Evolutionary conservation across 1,140 invertebrate species (phyloP).

Genomic region (Centruroides sculpturatus): DNA sequence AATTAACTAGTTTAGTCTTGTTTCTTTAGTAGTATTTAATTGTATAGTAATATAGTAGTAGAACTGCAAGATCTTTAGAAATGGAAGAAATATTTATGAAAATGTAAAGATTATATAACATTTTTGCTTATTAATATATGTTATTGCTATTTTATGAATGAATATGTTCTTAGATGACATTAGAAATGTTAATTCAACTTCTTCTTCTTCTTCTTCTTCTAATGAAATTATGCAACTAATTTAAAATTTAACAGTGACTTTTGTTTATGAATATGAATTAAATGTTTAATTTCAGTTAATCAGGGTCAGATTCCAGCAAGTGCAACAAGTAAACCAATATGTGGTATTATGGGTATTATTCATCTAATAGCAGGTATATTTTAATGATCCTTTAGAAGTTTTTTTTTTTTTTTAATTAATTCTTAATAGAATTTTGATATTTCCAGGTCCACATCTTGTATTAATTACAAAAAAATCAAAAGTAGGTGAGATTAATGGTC

Average conservation of each 20-base stretch:
- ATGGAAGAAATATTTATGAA: no score
- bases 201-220: no score
- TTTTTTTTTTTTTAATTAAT: neutral
- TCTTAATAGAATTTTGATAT: neutral
- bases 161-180: no score
- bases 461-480: constrained; percentile 72
- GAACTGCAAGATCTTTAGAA: no score
- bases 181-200: no score
- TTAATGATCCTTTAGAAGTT: constrained; percentile 1
- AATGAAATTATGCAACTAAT: no score
- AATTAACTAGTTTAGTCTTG: no score
- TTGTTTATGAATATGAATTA: neutral
- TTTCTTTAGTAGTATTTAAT: no score
- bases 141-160: no score
- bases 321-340: constrained; percentile 54
- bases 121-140: no score
- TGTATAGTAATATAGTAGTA: no score
- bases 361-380: constrained; percentile 49
- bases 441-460: constrained; percentile 65
- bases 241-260: neutral
- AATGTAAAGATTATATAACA: no score
- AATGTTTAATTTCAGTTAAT: constrained; percentile 30
- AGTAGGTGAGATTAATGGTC: constrained; percentile 69
- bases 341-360: constrained; percentile 77
- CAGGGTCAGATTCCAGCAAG: constrained; percentile 43